Evolutionary conservation across 2,113 vertebrate genomes (phyloP).

Genomic region (Phocoena sinus): DNA sequence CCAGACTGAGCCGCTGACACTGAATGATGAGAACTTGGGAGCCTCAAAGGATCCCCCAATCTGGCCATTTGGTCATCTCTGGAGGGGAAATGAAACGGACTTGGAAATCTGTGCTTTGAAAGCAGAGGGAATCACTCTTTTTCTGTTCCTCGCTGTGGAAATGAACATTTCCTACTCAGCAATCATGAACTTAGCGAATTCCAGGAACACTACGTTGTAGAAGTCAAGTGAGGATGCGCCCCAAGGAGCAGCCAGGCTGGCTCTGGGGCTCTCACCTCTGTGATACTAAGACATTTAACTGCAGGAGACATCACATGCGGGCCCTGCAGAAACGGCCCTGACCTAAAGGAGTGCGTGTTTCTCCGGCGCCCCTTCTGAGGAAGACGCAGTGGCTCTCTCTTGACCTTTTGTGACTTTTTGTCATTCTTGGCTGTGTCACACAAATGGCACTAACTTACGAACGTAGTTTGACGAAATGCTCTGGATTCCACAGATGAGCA

Average conservation of each 20-base stretch:
- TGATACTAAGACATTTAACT: background rate
- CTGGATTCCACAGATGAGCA: background rate
- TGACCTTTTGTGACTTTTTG: background rate
- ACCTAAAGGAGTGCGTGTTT: accelerated
- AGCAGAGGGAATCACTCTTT: background rate
- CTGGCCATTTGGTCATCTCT: background rate
- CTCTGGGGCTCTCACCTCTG: background rate
- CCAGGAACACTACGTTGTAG: background rate
- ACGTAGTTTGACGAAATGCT: background rate
- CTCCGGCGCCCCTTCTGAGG: background rate
- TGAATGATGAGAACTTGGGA: background rate
- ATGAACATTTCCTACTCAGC: background rate
- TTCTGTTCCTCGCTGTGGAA: background rate
- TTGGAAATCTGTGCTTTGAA: background rate
- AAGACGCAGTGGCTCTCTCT: background rate
- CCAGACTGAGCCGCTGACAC: background rate
- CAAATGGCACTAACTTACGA: background rate
- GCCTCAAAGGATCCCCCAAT: too few species aligned
- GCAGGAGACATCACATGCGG: accelerated
- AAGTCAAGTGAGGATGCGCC: background rate
- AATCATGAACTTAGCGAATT: background rate
- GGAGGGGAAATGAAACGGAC: background rate
- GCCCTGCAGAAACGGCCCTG: accelerated
- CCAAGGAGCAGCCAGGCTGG: background rate
- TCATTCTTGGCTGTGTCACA: background rate